Conservation (phyloP, 2,797 vertebrate species). For the Taeniopygia guttata region DNA sequence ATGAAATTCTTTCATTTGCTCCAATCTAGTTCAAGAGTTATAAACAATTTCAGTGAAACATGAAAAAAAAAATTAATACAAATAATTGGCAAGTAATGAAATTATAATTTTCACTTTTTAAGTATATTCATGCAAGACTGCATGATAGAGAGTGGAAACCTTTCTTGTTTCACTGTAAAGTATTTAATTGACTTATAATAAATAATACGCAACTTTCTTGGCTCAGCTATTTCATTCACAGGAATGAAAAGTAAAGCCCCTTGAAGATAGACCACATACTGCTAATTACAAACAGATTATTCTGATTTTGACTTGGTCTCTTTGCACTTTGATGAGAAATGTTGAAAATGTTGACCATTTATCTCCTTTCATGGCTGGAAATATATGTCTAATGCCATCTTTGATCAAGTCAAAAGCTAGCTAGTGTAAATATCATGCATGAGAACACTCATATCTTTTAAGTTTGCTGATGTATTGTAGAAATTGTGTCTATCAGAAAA, state of each 20-base stretch:
- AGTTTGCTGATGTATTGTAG: background rate
- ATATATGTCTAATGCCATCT: background rate
- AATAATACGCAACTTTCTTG: background rate
- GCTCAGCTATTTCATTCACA: background rate
- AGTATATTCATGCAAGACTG: background rate
- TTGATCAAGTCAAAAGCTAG: background rate
- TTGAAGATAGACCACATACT: background rate
- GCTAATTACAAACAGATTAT: background rate
- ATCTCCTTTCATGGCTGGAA: background rate
- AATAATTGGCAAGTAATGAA: background rate
- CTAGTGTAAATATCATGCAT: background rate
- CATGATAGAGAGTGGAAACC: background rate
- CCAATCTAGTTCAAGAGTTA: background rate
- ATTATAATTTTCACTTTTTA: background rate
- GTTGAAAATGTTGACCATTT: background rate
- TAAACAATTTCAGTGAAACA: background rate
- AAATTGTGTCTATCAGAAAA: background rate
- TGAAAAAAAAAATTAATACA: background rate
- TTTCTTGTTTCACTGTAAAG: background rate
- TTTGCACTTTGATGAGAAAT: background rate
- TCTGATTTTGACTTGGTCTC: background rate
- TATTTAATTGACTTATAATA: background rate
- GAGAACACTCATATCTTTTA: background rate
- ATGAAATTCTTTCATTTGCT: background rate
- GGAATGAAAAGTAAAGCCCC: background rate